Conservation (phyloP, 2,797 vertebrate genomes). For the Thalassophryne amazonica region DNA sequence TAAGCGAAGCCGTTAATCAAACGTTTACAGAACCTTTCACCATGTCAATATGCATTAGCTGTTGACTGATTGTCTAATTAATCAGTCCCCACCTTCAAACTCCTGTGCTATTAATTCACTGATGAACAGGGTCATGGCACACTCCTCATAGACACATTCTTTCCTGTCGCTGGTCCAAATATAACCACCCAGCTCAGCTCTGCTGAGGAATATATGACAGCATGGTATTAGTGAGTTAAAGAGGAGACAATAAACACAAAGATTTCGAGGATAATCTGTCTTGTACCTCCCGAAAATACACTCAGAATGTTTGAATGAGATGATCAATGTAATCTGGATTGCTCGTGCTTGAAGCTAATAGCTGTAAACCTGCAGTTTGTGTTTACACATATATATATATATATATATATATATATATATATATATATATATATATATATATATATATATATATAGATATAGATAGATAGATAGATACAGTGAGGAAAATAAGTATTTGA, state of each 20-base stretch:
- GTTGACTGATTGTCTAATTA: constrained; percentile 78
- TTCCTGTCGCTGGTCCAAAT: constrained; percentile 40
- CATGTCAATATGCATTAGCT: constrained; percentile 77
- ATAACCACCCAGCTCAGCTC: constrained; percentile 20
- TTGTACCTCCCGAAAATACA: neutral
- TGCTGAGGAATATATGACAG: neutral
- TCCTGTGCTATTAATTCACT: constrained; percentile 66
- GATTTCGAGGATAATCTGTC: neutral
- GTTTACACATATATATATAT: no score
- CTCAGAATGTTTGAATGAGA: no score
- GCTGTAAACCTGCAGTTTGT: constrained; percentile 15
- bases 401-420: no score
- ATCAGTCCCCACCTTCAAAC: constrained; percentile 71
- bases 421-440: no score
- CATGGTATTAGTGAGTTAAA: neutral
- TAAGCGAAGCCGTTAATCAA: constrained; percentile 75
- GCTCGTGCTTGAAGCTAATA: neutral
- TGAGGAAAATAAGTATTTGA: no score
- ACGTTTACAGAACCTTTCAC: constrained; percentile 72
- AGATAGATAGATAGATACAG: no score
- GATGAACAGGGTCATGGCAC: constrained; percentile 57
- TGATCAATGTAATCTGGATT: no score
- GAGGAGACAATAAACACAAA: neutral
- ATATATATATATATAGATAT: no score
- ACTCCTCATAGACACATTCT: constrained; percentile 52